Evolutionary conservation across 2,797 vertebrate species (phyloP), one percentile per base, ranked within the genome.

Genomic region (Scleropages formosus): DNA sequence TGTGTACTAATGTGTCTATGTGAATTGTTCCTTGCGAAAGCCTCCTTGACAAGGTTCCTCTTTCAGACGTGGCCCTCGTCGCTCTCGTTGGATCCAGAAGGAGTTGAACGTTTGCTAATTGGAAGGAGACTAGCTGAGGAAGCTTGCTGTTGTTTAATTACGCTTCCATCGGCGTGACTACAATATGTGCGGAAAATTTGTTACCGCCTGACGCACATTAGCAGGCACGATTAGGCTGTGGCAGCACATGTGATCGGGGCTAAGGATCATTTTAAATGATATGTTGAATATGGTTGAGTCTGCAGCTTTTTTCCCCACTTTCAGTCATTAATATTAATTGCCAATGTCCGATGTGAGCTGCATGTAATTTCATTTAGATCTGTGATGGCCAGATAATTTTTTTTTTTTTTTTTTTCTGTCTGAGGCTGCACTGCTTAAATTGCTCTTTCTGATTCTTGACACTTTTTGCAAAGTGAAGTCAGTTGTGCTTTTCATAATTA

Each of bases 61-160:
- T 18, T 46, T 75, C 51, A 11, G 4, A 20, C 27, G 4, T 22
- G n/a, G 16, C 63, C 53, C 47, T 22, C 22, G 7, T 26, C 51
- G 12, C 46, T 24, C 22, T 44, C 18, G 26, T 15, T 61, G 13
- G 26, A 18, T 59, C 24, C 27, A 8, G 62, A 49, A 3, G 15
- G 12, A 15, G 26, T 26, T 61, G 31, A 66, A 15, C 27, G 26
- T 66, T 51, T 11, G 12, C 22, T 60, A 69, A 49, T 46, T 69
- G 59, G 59, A 51, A 64, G 27, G 49, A 49, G 49, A 65, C 62
- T 61, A 31, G 69, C 18, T 58, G 26, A 8, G 70, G 56, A 72
- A 27, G 56, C 18, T 44, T 60, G 70, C 60, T 49, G 27, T 46
- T 49, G 27, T 46, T 58, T n/a, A 39, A 75, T 67, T 68, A 66